These are phyloP conservation scores for Proales similis DNA, from an alignment of 1,140 invertebrate genomes.

Conservation along the genomic window DNA sequence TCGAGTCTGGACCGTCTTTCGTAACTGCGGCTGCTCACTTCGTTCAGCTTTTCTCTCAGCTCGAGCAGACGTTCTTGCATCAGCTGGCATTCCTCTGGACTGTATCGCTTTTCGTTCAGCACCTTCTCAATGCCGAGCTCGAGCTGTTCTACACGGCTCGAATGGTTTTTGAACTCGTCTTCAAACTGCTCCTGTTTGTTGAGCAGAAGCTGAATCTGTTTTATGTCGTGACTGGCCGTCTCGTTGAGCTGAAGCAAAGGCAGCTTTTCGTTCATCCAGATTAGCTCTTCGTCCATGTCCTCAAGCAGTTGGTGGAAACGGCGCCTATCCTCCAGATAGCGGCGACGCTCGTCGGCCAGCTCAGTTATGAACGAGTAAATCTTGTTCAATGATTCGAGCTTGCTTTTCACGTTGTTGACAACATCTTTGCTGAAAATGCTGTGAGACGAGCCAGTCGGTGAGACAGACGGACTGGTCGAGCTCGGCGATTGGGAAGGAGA, in stretches of 20 bases:
- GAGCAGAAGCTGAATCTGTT: constrained; percentile 75
- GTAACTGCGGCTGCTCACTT: constrained; percentile 73
- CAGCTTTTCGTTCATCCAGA: constrained; percentile 99
- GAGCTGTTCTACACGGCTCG: constrained; percentile 69
- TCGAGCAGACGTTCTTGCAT: constrained; percentile 61
- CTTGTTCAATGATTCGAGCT: constrained; percentile 64
- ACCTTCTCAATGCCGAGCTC: constrained; percentile 65
- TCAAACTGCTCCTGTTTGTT: constrained; percentile 87
- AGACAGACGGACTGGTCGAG: not conserved
- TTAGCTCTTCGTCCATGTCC: constrained; percentile 97
- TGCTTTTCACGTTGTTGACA: constrained; percentile 60
- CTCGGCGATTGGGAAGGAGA: not conserved
- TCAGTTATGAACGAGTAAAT: constrained; percentile 62
- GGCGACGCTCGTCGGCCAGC: constrained; percentile 67
- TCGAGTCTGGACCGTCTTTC: constrained; percentile 74
- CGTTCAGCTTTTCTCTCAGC: constrained; percentile 74
- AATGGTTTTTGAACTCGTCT: constrained; percentile 79
- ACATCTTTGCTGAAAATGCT: constrained; percentile 50
- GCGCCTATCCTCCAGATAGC: constrained; percentile 75
- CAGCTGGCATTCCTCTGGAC: constrained; percentile 58
- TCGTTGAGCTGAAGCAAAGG: constrained; percentile 76
- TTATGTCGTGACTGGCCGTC: constrained; percentile 80
- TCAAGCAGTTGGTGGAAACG: constrained; percentile 90
- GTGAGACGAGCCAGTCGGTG: constrained; percentile 13
- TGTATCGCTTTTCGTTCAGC: constrained; percentile 71